Conservation (phyloP, 2,797 vertebrate species). For the Zenarchopterus dispar region DNA sequence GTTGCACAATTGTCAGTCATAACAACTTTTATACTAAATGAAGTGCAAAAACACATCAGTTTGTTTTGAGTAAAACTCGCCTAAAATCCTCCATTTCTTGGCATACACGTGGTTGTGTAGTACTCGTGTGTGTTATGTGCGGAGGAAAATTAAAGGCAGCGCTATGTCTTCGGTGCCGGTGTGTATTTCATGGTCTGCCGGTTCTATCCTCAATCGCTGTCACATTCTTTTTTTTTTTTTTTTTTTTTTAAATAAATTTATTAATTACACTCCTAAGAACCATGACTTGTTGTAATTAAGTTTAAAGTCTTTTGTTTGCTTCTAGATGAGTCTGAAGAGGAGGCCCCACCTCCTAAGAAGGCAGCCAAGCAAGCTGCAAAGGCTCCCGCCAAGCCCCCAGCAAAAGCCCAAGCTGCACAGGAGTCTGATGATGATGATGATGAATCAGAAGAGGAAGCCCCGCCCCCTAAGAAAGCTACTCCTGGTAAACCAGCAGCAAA, state of each 20-base stretch:
- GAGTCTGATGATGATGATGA: conserved; percentile 59
- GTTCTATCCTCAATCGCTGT: conserved; percentile 81
- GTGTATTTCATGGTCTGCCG: conserved; percentile 64
- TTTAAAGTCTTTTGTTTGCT: rapidly evolving
- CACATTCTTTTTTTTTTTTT: conserved; percentile 9
- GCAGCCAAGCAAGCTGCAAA: conserved; percentile 52
- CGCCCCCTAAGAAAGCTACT: conserved; percentile 70
- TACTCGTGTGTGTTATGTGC: conserved; percentile 74
- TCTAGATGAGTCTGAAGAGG: conserved; percentile 76
- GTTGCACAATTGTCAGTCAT: background rate
- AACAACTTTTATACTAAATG: background rate
- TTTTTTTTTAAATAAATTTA: background rate
- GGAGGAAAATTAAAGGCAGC: conserved; percentile 75
- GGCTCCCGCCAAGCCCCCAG: conserved; percentile 42
- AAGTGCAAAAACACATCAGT: too few species aligned
- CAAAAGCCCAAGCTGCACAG: conserved; percentile 63
- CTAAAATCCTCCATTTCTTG: conserved; percentile 76
- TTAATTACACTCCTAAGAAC: rapidly evolving
- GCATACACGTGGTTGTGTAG: conserved; percentile 64
- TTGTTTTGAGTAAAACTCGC: background rate
- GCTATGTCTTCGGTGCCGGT: conserved; percentile 83
- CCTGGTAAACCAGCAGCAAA: conserved; percentile 49
- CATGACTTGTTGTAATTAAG: rapidly evolving
- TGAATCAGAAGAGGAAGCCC: conserved; percentile 75
- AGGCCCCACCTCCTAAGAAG: conserved; percentile 76